A percentile compares a stretch with the other conserved stretches of the same genome.
Conservation (phyloP, 2,888 invertebrate genomes). For the Drosophila ezoana region DNA sequence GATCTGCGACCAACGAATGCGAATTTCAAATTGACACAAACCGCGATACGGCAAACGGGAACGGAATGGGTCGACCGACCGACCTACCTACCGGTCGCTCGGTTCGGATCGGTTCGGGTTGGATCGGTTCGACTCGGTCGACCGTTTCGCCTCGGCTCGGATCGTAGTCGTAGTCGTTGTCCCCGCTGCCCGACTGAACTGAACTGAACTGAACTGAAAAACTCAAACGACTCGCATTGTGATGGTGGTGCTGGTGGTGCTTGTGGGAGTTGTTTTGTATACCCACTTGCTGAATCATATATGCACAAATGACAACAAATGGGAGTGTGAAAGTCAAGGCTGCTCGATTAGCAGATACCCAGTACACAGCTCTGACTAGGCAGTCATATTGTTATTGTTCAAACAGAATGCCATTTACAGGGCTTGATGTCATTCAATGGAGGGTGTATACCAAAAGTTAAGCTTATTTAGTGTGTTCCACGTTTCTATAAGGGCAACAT, state of each 20-base stretch:
- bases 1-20: constrained; percentile 27
- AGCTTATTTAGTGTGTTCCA: too few species aligned
- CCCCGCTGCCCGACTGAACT: background rate
- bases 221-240: constrained; percentile 27
- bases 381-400: too few species aligned
- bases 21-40: constrained; percentile 49
- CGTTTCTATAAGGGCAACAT: too few species aligned
- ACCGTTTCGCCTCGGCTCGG: constrained; percentile 4
- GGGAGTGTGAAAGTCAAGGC: background rate
- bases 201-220: constrained; percentile 17
- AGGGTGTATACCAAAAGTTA: too few species aligned
- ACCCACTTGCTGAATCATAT: constrained; percentile 64
- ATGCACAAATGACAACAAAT: constrained; percentile 18
- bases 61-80: constrained; percentile 25
- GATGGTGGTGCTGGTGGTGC: constrained; percentile 36
- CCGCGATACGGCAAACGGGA: constrained; percentile 10
- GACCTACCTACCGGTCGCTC: constrained; percentile 4
- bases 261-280: constrained; percentile 75
- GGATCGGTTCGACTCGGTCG: constrained; percentile 13
- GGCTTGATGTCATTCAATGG: too few species aligned
- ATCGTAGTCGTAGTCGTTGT: background rate
- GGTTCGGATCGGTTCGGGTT: constrained; percentile 7
- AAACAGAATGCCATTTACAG: too few species aligned
- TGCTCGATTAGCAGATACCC: background rate
- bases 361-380: background rate